phyloP scores from a whole-genome alignment of 2,797 vertebrate species.

The Lophura swinhoii region DNA sequence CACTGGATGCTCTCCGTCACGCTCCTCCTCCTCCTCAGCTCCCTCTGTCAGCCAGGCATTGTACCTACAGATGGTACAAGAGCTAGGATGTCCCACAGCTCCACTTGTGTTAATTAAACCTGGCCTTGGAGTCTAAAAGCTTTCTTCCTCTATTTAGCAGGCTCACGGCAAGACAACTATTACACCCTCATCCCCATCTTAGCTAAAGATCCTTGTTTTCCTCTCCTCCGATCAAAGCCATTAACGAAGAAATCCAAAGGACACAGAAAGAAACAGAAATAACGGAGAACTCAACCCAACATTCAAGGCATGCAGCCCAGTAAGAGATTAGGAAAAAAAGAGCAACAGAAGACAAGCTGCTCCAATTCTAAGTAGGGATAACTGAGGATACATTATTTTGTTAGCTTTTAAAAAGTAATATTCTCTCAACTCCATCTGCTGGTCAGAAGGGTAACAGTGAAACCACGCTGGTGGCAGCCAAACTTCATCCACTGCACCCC shows the following conservation, averaged over 20 bases:
- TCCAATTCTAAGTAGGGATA: neutral
- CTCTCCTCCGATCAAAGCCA: neutral
- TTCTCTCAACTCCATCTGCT: constrained; percentile 73
- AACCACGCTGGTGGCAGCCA: neutral
- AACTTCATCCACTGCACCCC: neutral
- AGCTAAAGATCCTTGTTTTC: neutral
- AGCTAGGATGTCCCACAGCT: neutral
- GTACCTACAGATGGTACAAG: neutral
- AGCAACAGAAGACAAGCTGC: neutral
- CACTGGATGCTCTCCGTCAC: neutral
- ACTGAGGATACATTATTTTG: neutral
- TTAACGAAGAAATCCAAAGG: neutral
- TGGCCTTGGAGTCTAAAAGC: neutral
- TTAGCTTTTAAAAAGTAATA: neutral
- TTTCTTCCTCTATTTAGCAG: neutral
- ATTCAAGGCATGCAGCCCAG: neutral
- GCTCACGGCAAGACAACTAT: neutral
- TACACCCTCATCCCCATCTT: neutral
- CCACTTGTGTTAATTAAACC: constrained; percentile 9
- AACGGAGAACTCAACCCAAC: neutral
- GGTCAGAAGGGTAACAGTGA: constrained; percentile 49
- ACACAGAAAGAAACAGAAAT: neutral
- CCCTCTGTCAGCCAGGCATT: neutral
- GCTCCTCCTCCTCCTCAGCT: neutral
- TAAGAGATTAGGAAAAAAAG: fast-evolving